phyloP scores from a whole-genome alignment of 2,888 invertebrate species.

The Entomobrya multifasciata region DNA sequence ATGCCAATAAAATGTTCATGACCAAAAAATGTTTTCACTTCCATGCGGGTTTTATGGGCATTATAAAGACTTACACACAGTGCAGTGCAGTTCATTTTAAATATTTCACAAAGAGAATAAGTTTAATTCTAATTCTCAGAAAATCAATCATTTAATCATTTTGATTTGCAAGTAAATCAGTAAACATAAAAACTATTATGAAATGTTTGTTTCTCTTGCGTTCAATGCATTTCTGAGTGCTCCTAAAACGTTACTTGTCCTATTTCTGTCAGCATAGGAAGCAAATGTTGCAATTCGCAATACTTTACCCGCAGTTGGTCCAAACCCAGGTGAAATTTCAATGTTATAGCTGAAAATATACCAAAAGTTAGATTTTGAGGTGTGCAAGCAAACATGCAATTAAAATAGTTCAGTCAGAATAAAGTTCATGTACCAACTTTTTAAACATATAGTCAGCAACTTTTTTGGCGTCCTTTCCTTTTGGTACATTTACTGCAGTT shows the following conservation, averaged over 20 bases:
- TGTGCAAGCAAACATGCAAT: neutral
- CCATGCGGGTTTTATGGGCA: conserved; percentile 41
- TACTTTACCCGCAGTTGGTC: conserved; percentile 32
- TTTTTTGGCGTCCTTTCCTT: neutral
- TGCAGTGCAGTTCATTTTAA: too few species aligned
- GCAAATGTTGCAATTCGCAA: conserved; percentile 48
- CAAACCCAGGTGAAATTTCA: conserved; percentile 47
- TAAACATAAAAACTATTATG: too few species aligned
- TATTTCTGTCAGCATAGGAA: conserved; percentile 30
- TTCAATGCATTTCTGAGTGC: conserved; percentile 80
- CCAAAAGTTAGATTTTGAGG: neutral
- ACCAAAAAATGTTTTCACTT: conserved; percentile 50
- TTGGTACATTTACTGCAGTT: neutral
- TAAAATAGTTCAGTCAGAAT: too few species aligned
- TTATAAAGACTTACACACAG: too few species aligned
- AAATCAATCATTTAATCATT: too few species aligned
- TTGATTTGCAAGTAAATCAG: too few species aligned
- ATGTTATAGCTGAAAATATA: conserved; percentile 39
- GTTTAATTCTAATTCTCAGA: too few species aligned
- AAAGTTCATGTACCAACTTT: neutral
- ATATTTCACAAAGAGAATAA: too few species aligned
- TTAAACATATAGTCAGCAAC: neutral
- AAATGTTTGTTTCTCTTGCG: conserved; percentile 13
- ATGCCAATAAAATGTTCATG: too few species aligned
- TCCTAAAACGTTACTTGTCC: conserved; percentile 74